Percentiles rank a stretch among this genome's conserved stretches.
phyloP scores from a whole-genome alignment of 2,888 invertebrate species.

The Megamerina dolium region DNA sequence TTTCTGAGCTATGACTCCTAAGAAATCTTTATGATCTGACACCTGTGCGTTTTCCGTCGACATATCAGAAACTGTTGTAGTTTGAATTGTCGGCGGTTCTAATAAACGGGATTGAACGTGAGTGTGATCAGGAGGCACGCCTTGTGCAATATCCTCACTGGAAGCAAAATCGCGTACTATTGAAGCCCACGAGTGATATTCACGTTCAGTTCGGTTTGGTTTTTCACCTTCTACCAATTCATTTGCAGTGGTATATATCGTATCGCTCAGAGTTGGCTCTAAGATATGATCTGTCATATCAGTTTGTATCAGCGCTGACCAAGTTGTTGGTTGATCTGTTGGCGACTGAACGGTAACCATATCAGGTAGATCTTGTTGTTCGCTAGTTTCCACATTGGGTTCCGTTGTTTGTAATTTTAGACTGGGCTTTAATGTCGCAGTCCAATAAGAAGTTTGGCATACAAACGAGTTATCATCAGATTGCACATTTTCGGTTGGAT shows the following conservation, averaged over 20 bases:
- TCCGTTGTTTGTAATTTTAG: not conserved
- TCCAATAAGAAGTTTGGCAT: conserved; percentile 38
- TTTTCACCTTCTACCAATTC: too few species aligned
- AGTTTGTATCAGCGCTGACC: conserved; percentile 41
- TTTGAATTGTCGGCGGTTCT: conserved; percentile 33
- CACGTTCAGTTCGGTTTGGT: too few species aligned
- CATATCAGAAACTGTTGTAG: conserved; percentile 27
- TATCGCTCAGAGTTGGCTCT: conserved; percentile 11
- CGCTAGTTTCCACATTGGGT: conserved; percentile 11
- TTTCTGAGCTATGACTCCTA: conserved; percentile 51
- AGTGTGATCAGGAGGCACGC: conserved; percentile 30
- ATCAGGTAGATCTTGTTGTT: conserved; percentile 16
- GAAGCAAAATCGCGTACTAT: conserved; percentile 23
- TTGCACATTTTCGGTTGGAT: conserved; percentile 7
- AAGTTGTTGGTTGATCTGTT: conserved; percentile 36
- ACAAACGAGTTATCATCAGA: conserved; percentile 23
- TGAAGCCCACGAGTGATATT: conserved; percentile 35
- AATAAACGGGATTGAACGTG: too few species aligned
- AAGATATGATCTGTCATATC: too few species aligned
- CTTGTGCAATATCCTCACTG: conserved; percentile 11
- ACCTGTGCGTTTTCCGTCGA: conserved; percentile 9
- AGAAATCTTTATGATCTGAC: conserved; percentile 49
- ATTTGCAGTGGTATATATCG: too few species aligned
- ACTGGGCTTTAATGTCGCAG: conserved; percentile 33
- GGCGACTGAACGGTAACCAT: conserved; percentile 36